Evolutionary conservation across 2,113 vertebrate species (phyloP).

Genomic region (Vimba vimba): DNA sequence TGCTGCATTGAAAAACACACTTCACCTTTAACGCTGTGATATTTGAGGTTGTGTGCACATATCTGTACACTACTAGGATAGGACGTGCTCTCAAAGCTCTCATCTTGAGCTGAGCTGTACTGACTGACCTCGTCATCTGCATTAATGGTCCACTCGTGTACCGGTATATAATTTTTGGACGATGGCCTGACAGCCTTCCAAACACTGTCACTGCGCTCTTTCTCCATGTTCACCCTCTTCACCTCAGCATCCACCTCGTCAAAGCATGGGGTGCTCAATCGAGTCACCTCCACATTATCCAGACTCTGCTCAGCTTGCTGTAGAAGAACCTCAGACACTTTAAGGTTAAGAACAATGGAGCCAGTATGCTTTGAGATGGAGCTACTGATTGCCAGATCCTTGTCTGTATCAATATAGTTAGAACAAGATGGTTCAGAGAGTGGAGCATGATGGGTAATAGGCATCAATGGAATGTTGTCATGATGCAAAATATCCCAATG

Average conservation of each 20-base stretch:
- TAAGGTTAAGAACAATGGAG: conserved; percentile 63
- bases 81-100: conserved; percentile 30
- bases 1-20: conserved; percentile 41
- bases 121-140: conserved; percentile 44
- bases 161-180: conserved; percentile 31
- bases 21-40: too few relatives aligned
- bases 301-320: conserved; percentile 59
- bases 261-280: not conserved
- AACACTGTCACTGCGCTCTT: not conserved
- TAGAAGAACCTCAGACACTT: conserved; percentile 64
- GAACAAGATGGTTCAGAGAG: not conserved
- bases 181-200: conserved; percentile 60
- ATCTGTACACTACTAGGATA: conserved; percentile 42
- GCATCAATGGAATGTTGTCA: conserved; percentile 35
- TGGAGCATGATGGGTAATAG: not conserved
- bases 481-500: not conserved
- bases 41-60: not conserved
- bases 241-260: conserved; percentile 14
- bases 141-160: not conserved
- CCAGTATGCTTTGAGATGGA: conserved; percentile 46
- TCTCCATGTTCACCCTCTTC: conserved; percentile 2
- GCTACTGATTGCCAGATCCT: not conserved
- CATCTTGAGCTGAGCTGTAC: conserved; percentile 60
- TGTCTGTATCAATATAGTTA: conserved; percentile 7
- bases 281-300: conserved; percentile 18